Conservation (phyloP, 2,113 vertebrate species). For the Trichechus manatus region DNA sequence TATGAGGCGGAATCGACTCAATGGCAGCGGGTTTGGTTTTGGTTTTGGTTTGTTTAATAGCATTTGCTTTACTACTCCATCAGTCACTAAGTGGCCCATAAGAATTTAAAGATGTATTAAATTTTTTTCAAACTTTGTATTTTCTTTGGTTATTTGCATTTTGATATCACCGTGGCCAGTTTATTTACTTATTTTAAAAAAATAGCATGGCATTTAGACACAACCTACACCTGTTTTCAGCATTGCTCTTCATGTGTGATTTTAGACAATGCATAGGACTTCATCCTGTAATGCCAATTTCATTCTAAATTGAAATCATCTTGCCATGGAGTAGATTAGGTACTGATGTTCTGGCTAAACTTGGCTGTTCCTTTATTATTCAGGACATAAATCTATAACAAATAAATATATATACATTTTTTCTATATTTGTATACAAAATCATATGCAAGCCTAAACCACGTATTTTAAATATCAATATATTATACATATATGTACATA, state of each 20-base stretch:
- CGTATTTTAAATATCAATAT: background rate
- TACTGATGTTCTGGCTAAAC: background rate
- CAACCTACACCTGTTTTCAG: no score
- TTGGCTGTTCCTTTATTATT: background rate
- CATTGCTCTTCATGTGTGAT: no score
- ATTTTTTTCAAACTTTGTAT: no score
- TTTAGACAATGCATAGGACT: background rate
- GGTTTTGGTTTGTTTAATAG: background rate
- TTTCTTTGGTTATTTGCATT: no score
- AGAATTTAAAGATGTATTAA: background rate
- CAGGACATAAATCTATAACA: background rate
- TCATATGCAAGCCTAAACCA: background rate
- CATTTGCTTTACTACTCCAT: background rate
- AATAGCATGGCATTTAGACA: no score
- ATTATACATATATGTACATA: background rate
- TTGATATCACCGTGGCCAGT: no score
- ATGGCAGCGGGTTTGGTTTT: no score
- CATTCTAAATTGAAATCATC: background rate
- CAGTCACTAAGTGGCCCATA: background rate
- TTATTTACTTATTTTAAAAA: no score
- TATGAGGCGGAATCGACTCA: no score
- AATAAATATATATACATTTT: background rate
- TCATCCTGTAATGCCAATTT: background rate
- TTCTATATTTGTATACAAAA: background rate
- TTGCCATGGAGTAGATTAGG: background rate